Evolutionary conservation across 2,888 invertebrate species (phyloP), one percentile per base, ranked within the genome.

Genomic region (Polymixis lichenea): DNA sequence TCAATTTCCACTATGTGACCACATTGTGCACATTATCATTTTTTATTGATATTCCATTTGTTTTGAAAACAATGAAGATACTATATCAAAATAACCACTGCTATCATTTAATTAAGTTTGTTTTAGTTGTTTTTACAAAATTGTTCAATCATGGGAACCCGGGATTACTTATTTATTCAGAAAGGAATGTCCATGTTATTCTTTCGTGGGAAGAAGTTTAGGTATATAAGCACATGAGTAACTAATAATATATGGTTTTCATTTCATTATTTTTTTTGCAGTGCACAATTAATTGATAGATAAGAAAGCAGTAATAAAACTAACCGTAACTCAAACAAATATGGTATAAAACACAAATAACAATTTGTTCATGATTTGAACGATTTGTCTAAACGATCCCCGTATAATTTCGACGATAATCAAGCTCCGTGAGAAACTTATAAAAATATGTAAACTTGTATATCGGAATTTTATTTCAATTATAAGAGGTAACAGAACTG

Each of bases 401-500:
- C 53, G 62, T 73, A 78, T 87, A 78, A 80, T 81, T 82, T 75
- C 60, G 51, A 69, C 17, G 56, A 74, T 78, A 78, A 78, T 80
- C 67, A 75, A 81, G 69, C 51, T 60, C 77, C 86, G 87, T 88
- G 87, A 82, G 88, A 88, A 87, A 80, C 78, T 70, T 67, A 49
- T 53, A 78, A 84, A 81, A 82, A 81, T 79, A 38, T 38, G 38
- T 38, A 85, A 84, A 87, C 85, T 81, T 66, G 83, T 78, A 61
- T 81, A 71, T 84, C 56, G 80, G 76, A 75, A 84, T 87, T 88
- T 86, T 85, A 77, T 86, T 79, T 78, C 32, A 71, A 85, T 85
- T 82, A 69, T 72, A 49, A 70, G 67, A 87, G 76, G 80, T 87
- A 88, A 80, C 87, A 80, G 75, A 80, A 75, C 78, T 65, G 65